Conservation (phyloP, 2,797 vertebrate genomes). For the Babyrousa celebensis region DNA sequence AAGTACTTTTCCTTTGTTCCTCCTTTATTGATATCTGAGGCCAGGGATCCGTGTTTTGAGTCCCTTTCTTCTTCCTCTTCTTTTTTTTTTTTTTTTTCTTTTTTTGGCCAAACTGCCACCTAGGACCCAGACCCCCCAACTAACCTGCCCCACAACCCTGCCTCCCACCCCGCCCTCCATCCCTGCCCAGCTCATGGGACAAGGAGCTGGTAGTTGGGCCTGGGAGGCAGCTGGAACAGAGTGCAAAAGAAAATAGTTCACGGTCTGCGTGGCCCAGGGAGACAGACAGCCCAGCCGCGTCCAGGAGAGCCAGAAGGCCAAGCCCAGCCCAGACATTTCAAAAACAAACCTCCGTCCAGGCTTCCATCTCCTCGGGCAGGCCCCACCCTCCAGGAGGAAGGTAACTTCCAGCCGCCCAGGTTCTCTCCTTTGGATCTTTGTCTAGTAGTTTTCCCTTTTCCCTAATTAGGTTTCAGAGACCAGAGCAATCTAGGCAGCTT, state of each 20-base stretch:
- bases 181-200: fast-evolving
- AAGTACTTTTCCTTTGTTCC: neutral
- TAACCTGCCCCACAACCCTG: neutral
- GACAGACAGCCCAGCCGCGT: slow-evolving; percentile 2
- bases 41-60: slow-evolving; percentile 47
- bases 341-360: slow-evolving; percentile 78
- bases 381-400: slow-evolving; percentile 64
- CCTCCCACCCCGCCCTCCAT: no score
- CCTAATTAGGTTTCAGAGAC: slow-evolving; percentile 67
- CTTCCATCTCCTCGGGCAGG: slow-evolving; percentile 79
- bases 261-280: slow-evolving; percentile 68
- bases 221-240: neutral
- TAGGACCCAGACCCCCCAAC: neutral
- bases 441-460: neutral
- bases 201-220: neutral
- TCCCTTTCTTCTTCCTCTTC: neutral
- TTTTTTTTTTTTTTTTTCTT: neutral
- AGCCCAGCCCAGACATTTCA: slow-evolving; percentile 66
- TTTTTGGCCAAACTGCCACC: neutral
- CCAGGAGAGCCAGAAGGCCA: slow-evolving; percentile 47
- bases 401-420: neutral
- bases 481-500: neutral
- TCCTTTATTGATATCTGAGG: no score
- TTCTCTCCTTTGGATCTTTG: neutral
- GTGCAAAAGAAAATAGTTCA: slow-evolving; percentile 62